Evolutionary conservation across 2,888 invertebrate species (phyloP), one percentile per base, ranked within the genome.

Genomic region (Drosophila mercatorum): DNA sequence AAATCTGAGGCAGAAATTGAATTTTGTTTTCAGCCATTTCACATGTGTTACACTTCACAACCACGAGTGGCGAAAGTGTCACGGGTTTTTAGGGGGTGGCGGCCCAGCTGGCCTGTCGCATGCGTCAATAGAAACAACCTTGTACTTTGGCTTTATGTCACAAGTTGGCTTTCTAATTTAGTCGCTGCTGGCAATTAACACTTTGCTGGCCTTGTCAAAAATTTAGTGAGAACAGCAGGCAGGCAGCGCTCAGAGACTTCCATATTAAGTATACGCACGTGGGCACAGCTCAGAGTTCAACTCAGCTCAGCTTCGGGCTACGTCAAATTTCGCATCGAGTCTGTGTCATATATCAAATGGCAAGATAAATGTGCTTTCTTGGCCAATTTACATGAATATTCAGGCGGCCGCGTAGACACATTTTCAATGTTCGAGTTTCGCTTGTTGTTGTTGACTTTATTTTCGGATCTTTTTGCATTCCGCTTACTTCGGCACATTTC

Each of bases 11-110:
- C 72, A 68, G 68, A 75, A 74, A 58, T 58, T 28, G n/a, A 58
- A 65, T 67, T 47, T 66, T 41, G 38, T 46, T 52, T 53, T 60
- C 7, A 47, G 40, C 22, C 34, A 22, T 47, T 38, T 12, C 31
- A 60, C 78, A 85, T 86, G 76, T 83, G 86, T 67, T 65, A 68
- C 40, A 51, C 68, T 81, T 83, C 83, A 72, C 83, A 83, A 41
- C 51, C 10, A 63, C 47, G 28, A 41, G 43, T 5, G 41, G 40
- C 8, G 12, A 38, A 64, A 31, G 58, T 75, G 46, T 58, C 62
- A 60, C 61, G 55, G 17, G 28, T 41, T 28, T 31, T 44, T 36
- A n/a, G 31, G 31, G 47, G 28, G 28, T 28, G 28, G 44, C 28
- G 14, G 26, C 52, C 43, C 11, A 31, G 31, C n/a, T n/a, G 8